phyloP scores from a whole-genome alignment of 53 echinoderm and acorn worm species.

The Paelopatides confundens region DNA sequence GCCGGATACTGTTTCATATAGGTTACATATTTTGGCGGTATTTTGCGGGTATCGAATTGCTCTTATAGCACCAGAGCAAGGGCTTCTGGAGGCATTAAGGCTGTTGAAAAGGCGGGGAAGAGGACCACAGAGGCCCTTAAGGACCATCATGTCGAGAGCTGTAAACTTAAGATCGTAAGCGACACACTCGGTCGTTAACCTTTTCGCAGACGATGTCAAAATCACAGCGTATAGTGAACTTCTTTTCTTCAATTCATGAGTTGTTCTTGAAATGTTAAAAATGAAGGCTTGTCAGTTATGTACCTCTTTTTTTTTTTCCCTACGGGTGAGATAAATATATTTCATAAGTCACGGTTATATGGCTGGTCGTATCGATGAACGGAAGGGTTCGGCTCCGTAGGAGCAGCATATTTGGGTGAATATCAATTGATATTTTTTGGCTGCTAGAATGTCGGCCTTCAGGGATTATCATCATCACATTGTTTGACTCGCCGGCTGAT shows the following conservation, averaged over 20 bases:
- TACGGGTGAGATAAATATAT: background rate
- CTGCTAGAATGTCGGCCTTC: background rate
- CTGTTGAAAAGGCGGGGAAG: background rate
- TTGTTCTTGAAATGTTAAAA: background rate
- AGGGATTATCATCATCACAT: background rate
- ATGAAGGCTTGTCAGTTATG: background rate
- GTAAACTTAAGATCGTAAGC: background rate
- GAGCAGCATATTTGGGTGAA: background rate
- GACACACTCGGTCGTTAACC: background rate
- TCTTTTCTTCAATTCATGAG: too few species aligned
- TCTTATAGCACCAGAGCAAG: background rate
- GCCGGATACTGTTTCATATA: background rate
- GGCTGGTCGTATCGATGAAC: background rate
- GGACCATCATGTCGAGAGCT: background rate
- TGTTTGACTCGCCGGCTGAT: background rate
- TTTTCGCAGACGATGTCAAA: background rate
- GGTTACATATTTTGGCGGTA: background rate
- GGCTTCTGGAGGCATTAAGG: constrained; percentile 3
- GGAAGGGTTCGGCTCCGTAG: background rate
- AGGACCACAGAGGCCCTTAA: background rate
- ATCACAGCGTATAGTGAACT: background rate
- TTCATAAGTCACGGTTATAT: background rate
- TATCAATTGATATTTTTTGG: background rate
- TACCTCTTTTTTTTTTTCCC: background rate
- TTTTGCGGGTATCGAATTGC: background rate